phyloP scores from a whole-genome alignment of 1,140 invertebrate genomes.

The Neuroterus valhalla region DNA sequence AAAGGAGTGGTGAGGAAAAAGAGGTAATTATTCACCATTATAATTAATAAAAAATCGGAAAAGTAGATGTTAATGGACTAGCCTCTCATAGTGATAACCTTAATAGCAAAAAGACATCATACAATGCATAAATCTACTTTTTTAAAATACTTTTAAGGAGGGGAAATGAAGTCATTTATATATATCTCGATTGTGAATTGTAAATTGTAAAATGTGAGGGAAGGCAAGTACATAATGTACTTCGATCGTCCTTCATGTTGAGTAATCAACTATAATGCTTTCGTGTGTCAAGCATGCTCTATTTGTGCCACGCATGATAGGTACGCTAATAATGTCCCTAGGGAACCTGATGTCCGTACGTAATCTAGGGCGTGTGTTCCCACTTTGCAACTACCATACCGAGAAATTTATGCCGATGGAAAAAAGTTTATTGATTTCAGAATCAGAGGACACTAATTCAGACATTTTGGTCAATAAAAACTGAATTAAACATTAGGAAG shows the following conservation, averaged over 20 bases:
- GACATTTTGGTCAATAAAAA: too few species aligned
- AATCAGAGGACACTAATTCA: neutral
- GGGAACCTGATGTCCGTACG: slow-evolving; percentile 62
- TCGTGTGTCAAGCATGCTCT: slow-evolving; percentile 64
- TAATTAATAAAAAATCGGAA: too few species aligned
- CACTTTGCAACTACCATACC: slow-evolving; percentile 33
- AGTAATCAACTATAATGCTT: slow-evolving; percentile 71
- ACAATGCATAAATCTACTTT: neutral
- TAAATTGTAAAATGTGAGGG: slow-evolving; percentile 34
- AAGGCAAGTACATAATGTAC: slow-evolving; percentile 34
- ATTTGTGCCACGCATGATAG: slow-evolving; percentile 68
- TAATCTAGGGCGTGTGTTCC: slow-evolving; percentile 60
- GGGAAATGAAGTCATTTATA: neutral
- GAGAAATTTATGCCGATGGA: slow-evolving; percentile 18
- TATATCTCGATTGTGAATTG: neutral
- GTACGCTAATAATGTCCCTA: slow-evolving; percentile 71
- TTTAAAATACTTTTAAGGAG: slow-evolving; percentile 3
- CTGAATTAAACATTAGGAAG: too few species aligned
- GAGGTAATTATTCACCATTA: too few species aligned
- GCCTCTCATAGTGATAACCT: too few species aligned
- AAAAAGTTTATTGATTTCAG: slow-evolving; percentile 1
- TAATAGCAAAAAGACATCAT: too few species aligned
- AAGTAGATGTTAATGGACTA: too few species aligned
- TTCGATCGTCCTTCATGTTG: slow-evolving; percentile 60
- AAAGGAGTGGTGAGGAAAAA: too few species aligned